A percentile compares a stretch with the other conserved stretches of the same genome.
Conservation (phyloP, 2,113 vertebrate species). For the Athene noctua region DNA sequence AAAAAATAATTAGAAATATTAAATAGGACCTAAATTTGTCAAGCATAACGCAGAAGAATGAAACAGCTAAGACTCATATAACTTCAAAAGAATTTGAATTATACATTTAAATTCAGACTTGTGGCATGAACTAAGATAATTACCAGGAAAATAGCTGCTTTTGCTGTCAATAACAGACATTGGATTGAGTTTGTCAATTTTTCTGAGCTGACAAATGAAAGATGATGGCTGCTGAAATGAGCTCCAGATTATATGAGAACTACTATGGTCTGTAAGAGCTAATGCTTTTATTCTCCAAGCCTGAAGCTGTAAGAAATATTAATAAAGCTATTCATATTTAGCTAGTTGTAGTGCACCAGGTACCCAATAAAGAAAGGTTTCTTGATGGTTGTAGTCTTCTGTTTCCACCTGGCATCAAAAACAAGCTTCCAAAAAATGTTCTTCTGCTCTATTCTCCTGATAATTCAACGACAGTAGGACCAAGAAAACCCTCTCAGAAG, state of each 20-base stretch:
- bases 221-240: conserved; percentile 57
- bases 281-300: conserved; percentile 54
- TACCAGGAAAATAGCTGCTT: conserved; percentile 47
- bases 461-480: conserved; percentile 39
- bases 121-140: conserved; percentile 56
- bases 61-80: conserved; percentile 7
- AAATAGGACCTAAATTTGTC: conserved; percentile 39
- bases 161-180: conserved; percentile 57
- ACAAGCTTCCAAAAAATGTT: conserved; percentile 25
- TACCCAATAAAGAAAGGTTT: conserved; percentile 17
- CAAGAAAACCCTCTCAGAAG: not conserved
- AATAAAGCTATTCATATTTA: conserved; percentile 49
- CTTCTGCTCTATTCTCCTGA: conserved; percentile 16
- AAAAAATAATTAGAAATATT: conserved; percentile 24
- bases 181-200: conserved; percentile 65
- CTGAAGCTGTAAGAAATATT: conserved; percentile 40
- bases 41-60: not conserved
- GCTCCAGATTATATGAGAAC: conserved; percentile 41
- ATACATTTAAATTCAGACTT: conserved; percentile 58
- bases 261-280: not conserved
- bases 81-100: conserved; percentile 60
- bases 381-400: conserved; percentile 1
- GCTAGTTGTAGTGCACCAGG: not conserved
- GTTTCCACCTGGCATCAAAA: conserved; percentile 37
- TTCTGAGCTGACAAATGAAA: conserved; percentile 64